Percentiles rank a stretch among this genome's conserved stretches.
Evolutionary conservation across 2,113 vertebrate species (phyloP).

Genomic region (Herpetotheres cachinnans): DNA sequence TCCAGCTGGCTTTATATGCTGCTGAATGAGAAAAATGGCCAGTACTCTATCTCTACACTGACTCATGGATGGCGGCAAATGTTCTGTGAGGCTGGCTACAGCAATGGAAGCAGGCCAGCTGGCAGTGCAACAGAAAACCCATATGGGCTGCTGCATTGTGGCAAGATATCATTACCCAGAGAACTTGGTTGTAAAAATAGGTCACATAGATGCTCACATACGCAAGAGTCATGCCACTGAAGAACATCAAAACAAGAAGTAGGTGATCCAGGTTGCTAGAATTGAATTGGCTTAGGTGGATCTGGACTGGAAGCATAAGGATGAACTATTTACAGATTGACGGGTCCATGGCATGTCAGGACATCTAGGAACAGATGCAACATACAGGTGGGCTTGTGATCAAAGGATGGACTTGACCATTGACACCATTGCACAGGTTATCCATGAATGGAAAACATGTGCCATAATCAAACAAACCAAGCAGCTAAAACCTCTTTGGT

Average conservation of each 20-base stretch:
- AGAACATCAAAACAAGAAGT: neutral
- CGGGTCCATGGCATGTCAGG: neutral
- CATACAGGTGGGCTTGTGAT: neutral
- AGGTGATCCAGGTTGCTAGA: neutral
- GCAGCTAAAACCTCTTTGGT: neutral
- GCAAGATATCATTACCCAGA: neutral
- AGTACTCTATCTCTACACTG: neutral
- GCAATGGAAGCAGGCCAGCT: no score
- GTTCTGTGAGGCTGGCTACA: no score
- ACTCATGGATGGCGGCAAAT: no score
- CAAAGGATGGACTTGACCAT: neutral
- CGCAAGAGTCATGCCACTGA: neutral
- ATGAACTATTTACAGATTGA: neutral
- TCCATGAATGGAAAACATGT: neutral
- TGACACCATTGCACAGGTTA: neutral
- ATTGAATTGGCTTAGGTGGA: neutral
- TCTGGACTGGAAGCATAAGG: neutral
- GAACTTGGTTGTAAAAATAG: neutral
- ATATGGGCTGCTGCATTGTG: neutral
- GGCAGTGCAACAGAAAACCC: no score
- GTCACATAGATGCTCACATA: neutral
- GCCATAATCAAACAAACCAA: neutral
- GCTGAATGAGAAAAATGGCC: neutral
- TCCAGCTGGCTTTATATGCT: neutral
- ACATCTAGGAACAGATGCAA: neutral